Evolutionary conservation across 2,113 vertebrate species (phyloP).

Genomic region (Poecilia latipinna): DNA sequence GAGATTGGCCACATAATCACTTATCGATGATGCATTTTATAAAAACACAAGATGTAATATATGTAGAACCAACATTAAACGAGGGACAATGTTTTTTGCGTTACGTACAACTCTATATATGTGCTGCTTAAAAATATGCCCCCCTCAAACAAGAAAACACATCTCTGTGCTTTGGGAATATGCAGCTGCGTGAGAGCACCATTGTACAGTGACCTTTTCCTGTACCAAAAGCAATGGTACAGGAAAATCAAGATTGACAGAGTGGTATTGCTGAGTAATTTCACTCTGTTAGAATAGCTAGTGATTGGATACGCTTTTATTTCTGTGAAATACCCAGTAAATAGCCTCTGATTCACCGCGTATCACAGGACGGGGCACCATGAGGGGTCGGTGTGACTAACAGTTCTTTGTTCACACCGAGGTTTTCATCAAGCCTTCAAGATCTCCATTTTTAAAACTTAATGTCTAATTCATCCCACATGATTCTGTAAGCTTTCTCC

Average conservation of each 20-base stretch:
- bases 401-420: conserved; percentile 71
- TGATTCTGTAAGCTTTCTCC: conserved; percentile 56
- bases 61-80: background rate
- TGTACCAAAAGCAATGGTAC: conserved; percentile 16
- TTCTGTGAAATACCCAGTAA: conserved; percentile 56
- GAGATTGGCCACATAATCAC: too few relatives aligned
- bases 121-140: background rate
- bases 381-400: conserved; percentile 56
- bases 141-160: background rate
- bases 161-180: conserved; percentile 5
- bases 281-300: conserved; percentile 59
- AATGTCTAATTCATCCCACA: conserved; percentile 86
- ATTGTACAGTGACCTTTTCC: conserved; percentile 1
- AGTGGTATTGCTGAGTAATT: conserved; percentile 50
- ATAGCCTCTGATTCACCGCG: conserved; percentile 63
- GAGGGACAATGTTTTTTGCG: background rate
- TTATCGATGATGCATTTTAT: too few relatives aligned
- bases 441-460: conserved; percentile 65
- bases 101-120: background rate
- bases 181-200: background rate
- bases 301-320: conserved; percentile 64
- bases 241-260: conserved; percentile 28
- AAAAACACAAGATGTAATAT: background rate
- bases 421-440: conserved; percentile 68
- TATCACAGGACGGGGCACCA: conserved; percentile 48